Conservation (phyloP, 2,797 vertebrate genomes). For the Neosilurus mollespiculum region DNA sequence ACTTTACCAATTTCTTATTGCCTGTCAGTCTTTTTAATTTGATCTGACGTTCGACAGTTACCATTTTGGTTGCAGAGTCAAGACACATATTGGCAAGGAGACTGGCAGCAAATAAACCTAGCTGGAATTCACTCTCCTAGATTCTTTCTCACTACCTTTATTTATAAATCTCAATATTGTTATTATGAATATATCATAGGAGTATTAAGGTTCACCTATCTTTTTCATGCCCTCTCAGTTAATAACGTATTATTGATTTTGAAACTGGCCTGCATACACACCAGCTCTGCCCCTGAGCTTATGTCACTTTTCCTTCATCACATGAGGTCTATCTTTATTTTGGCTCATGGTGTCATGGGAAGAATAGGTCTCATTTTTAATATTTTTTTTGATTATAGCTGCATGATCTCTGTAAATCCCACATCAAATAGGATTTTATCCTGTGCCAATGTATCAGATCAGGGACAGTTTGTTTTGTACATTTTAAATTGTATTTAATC, state of each 20-base stretch:
- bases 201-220: conserved; percentile 77
- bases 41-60: conserved; percentile 78
- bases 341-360: conserved; percentile 15
- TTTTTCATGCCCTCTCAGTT: conserved; percentile 70
- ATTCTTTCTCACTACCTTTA: conserved; percentile 50
- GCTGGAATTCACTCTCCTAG: conserved; percentile 71
- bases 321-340: conserved; percentile 66
- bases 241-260: conserved; percentile 81
- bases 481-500: conserved; percentile 9
- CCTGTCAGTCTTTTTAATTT: conserved; percentile 84
- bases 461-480: conserved; percentile 5
- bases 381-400: conserved; percentile 37
- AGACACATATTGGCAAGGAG: conserved; percentile 77
- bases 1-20: conserved; percentile 79
- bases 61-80: conserved; percentile 75
- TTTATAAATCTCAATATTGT: conserved; percentile 77
- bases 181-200: conserved; percentile 77
- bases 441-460: conserved; percentile 2
- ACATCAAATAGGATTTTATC: conserved; percentile 20
- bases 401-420: conserved; percentile 5
- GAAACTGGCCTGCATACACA: conserved; percentile 67
- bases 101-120: conserved; percentile 81
- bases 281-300: conserved; percentile 71
- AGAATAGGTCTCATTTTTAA: conserved; percentile 34
- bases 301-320: conserved; percentile 66